Evolutionary conservation across 2,888 invertebrate species (phyloP), one percentile per base, ranked within the genome.

Genomic region (Steinernema hermaphroditum): DNA sequence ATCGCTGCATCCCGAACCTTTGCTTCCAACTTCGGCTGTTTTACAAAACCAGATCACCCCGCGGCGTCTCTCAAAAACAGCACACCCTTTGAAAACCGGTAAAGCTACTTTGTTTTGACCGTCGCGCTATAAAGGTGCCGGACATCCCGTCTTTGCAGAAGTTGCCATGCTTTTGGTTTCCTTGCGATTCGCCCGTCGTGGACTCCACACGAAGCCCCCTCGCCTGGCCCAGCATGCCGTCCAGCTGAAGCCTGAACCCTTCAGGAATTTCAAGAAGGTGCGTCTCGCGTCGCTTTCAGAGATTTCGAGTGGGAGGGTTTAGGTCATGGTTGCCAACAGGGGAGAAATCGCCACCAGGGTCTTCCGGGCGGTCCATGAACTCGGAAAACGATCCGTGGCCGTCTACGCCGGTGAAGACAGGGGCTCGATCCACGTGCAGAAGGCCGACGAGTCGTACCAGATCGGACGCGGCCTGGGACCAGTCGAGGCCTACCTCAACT

Each of bases 401-500:
- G 70, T 69, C 2, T 41, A 44, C 46, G 37, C 70, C 4, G 32
- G 24, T 2, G 46, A 34, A 19, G 70, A 69, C 22, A 6, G 46
- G 4, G 24, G 43, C 43, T 44, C 70, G 16, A 44, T 44, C 41
- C 43, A 41, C 19, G 19, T 73, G 72, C 71, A 46, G 44, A 50
- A 54, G 54, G 96, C 97, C 16, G 96, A 97, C 88, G 96, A 97
- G 87, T 93, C 96, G 8, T 97, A 97, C 87, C 87, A 96, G 75
- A 92, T 95, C 12, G 97, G 97, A 62, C 93, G 93, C 87, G 96
- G 96, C 14, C 91, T 94, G 0, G 96, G 96, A 0, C 54, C 54
- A 1, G 96, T 97, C 2, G 93, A 93, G 84, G 96, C 96, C 0
- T 97, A 97, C 88, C 91, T 97, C 69, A 93, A 92, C 89, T 94